phyloP scores from a whole-genome alignment of 2,888 invertebrate species.

The Thecocarcelia acutangulata region DNA sequence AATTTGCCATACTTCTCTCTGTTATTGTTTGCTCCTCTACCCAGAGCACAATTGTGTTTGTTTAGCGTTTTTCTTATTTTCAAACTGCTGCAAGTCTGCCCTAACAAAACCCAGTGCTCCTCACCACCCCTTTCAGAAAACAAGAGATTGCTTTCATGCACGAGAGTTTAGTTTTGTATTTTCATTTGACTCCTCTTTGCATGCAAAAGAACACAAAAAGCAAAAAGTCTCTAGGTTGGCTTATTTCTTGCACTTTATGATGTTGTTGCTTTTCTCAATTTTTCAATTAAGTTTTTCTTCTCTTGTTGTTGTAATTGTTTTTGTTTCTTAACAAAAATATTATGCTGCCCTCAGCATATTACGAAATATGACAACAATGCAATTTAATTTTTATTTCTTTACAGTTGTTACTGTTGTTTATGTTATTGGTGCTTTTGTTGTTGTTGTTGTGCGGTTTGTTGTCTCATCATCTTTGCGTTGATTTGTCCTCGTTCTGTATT shows the following conservation, averaged over 20 bases:
- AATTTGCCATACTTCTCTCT: constrained; percentile 25
- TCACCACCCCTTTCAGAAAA: background rate
- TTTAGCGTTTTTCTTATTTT: constrained; percentile 14
- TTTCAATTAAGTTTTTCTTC: constrained; percentile 65
- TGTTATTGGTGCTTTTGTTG: constrained; percentile 33
- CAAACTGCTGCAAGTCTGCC: background rate
- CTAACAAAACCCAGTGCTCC: background rate
- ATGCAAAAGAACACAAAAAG: background rate
- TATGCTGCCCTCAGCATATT: constrained; percentile 74
- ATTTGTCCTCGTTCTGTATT: constrained; percentile 68
- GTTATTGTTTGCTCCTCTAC: constrained; percentile 41
- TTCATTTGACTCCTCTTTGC: constrained; percentile 46
- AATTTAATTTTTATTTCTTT: constrained; percentile 70
- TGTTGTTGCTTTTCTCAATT: constrained; percentile 32
- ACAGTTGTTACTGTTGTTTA: constrained; percentile 55
- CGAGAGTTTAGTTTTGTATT: constrained; percentile 26
- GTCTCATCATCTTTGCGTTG: constrained; percentile 63
- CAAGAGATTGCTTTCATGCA: background rate
- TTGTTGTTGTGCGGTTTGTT: constrained; percentile 55
- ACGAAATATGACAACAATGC: constrained; percentile 80
- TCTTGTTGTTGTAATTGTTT: constrained; percentile 34
- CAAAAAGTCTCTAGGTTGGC: constrained; percentile 51
- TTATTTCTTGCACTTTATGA: constrained; percentile 35
- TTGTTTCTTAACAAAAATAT: constrained; percentile 64
- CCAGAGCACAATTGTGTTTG: constrained; percentile 16